Evolutionary conservation across 2,113 vertebrate genomes (phyloP).

Genomic region (Pseudorasbora parva): DNA sequence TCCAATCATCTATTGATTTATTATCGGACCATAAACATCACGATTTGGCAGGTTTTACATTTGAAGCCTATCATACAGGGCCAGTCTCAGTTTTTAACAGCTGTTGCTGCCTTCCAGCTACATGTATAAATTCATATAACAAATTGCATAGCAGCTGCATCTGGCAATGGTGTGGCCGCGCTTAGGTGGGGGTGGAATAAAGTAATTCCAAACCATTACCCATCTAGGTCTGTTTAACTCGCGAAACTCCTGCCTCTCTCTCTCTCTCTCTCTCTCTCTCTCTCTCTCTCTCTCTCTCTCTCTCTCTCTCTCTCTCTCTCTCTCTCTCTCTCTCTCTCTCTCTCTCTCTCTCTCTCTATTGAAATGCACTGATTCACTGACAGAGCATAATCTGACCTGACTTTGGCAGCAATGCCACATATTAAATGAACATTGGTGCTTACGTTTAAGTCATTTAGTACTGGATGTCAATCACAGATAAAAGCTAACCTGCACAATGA

Average conservation of each 20-base stretch:
- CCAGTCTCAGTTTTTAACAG: not conserved
- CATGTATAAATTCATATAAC: not conserved
- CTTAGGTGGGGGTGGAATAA: not conserved
- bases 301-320: not conserved
- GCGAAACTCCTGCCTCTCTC: not conserved
- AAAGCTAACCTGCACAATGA: conserved; percentile 14
- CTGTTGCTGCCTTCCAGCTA: not conserved
- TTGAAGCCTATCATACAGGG: not conserved
- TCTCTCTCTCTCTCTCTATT: not conserved
- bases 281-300: not conserved
- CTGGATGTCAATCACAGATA: not conserved
- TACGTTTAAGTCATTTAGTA: not conserved
- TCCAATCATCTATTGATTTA: not conserved
- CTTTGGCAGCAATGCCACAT: conserved; percentile 1
- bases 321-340: not conserved
- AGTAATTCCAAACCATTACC: conserved; percentile 34
- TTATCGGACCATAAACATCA: not conserved
- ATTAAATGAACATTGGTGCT: not conserved
- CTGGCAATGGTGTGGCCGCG: not conserved
- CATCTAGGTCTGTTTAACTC: conserved; percentile 39
- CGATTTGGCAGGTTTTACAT: not conserved
- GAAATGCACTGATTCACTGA: conserved; percentile 67
- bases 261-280: not conserved
- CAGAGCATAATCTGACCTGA: conserved; percentile 37
- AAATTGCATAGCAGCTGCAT: conserved; percentile 16